phyloP scores from a whole-genome alignment of 1,140 invertebrate species.

The Papilio polyxenes region DNA sequence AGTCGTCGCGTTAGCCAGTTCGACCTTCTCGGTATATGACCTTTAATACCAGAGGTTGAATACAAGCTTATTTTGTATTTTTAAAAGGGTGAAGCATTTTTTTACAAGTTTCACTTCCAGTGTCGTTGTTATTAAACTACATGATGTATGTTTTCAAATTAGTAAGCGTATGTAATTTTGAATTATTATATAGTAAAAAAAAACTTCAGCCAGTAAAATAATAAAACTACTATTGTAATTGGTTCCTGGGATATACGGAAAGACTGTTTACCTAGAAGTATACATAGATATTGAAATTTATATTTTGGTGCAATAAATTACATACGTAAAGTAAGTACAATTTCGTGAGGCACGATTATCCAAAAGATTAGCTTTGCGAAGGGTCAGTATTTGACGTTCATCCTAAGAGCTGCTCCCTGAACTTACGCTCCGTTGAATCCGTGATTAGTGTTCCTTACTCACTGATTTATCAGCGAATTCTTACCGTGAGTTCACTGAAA shows the following conservation, averaged over 20 bases:
- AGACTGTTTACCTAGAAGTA: neutral
- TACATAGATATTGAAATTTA: neutral
- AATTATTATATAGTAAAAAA: neutral
- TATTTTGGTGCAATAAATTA: constrained; percentile 23
- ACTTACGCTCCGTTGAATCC: constrained; percentile 55
- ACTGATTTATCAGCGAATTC: neutral
- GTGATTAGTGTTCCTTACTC: constrained; percentile 50
- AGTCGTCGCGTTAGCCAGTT: neutral
- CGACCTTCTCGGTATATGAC: neutral
- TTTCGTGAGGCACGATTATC: constrained; percentile 8
- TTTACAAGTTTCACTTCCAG: too few species aligned
- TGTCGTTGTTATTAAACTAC: too few species aligned
- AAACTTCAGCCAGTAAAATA: too few species aligned
- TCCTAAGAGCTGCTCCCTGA: constrained; percentile 38
- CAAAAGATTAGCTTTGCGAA: constrained; percentile 15
- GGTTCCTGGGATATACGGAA: neutral
- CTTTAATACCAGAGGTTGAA: too few species aligned
- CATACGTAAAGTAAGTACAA: neutral
- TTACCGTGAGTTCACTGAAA: neutral
- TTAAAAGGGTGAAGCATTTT: too few species aligned
- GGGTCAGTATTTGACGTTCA: constrained; percentile 8
- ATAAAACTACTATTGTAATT: neutral
- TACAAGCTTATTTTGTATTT: too few species aligned
- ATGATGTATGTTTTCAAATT: too few species aligned
- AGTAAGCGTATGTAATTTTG: too few species aligned